phyloP scores from a whole-genome alignment of 2,797 vertebrate genomes.

The Microchirus variegatus region DNA sequence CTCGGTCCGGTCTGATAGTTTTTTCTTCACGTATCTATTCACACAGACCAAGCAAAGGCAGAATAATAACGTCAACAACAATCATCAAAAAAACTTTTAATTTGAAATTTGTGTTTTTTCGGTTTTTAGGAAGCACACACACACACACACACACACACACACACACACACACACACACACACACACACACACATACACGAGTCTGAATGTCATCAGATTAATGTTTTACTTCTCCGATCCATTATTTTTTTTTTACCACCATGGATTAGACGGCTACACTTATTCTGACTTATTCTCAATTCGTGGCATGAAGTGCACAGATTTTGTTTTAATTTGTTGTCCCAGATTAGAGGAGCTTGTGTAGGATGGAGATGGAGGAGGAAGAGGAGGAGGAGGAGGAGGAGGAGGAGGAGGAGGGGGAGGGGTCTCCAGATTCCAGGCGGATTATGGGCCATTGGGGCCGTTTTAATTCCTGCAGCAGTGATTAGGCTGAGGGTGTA shows the following conservation, averaged over 20 bases:
- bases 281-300: neutral
- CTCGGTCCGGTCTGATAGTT: too few species aligned
- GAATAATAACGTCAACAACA: too few species aligned
- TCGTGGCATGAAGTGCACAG: neutral
- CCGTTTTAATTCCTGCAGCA: conserved; percentile 46
- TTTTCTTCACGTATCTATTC: too few species aligned
- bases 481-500: conserved; percentile 47
- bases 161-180: neutral
- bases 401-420: neutral
- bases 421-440: conserved; percentile 18
- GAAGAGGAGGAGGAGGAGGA: neutral
- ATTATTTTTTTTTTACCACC: conserved; percentile 17
- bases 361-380: neutral
- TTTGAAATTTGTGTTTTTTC: neutral
- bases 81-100: too few species aligned
- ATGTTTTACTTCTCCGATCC: conserved; percentile 17
- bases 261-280: neutral
- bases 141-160: neutral
- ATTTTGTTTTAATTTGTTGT: conserved; percentile 29
- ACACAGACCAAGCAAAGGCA: too few species aligned
- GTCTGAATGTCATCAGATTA: conserved; percentile 26
- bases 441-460: conserved; percentile 41
- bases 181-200: neutral
- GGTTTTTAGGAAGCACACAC: neutral
- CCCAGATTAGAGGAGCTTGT: conserved; percentile 31